Conservation (phyloP, 2,113 vertebrate species). For the Zosterops lateralis region DNA sequence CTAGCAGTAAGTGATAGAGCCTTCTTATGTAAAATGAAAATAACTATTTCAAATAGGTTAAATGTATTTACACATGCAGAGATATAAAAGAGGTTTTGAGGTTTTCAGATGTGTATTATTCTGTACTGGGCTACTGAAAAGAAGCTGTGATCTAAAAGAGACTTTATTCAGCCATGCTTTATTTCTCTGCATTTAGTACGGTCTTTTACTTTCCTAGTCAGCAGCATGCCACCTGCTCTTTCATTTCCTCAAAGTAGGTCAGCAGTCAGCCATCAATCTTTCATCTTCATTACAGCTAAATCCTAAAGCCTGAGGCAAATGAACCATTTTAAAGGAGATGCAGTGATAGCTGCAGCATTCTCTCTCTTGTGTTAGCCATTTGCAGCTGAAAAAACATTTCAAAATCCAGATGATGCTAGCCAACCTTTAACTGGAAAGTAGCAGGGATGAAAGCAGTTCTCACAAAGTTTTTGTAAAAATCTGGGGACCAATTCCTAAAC, state of each 20-base stretch:
- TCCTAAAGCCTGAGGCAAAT: constrained; percentile 65
- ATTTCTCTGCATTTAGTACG: constrained; percentile 21
- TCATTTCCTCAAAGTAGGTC: constrained; percentile 73
- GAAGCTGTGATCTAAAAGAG: constrained; percentile 16
- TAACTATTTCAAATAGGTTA: neutral
- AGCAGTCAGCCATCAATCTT: constrained; percentile 73
- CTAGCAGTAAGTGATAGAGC: neutral
- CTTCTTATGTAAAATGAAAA: neutral
- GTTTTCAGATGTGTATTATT: neutral
- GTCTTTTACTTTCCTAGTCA: constrained; percentile 56
- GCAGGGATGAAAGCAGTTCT: neutral
- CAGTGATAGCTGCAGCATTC: constrained; percentile 40
- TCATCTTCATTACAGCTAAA: constrained; percentile 71
- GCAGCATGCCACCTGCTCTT: constrained; percentile 69
- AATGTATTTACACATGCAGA: constrained; percentile 1
- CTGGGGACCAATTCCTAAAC: neutral
- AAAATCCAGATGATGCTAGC: constrained; percentile 3
- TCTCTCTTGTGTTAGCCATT: constrained; percentile 36
- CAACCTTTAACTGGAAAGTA: constrained; percentile 11
- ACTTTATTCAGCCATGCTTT: constrained; percentile 33
- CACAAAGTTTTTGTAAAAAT: neutral
- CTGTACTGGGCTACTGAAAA: neutral
- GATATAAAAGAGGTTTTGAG: constrained; percentile 4
- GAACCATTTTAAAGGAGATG: constrained; percentile 61
- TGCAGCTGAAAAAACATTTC: constrained; percentile 7